Conservation (phyloP, 1,140 invertebrate species). For the Drosophila cardini region DNA sequence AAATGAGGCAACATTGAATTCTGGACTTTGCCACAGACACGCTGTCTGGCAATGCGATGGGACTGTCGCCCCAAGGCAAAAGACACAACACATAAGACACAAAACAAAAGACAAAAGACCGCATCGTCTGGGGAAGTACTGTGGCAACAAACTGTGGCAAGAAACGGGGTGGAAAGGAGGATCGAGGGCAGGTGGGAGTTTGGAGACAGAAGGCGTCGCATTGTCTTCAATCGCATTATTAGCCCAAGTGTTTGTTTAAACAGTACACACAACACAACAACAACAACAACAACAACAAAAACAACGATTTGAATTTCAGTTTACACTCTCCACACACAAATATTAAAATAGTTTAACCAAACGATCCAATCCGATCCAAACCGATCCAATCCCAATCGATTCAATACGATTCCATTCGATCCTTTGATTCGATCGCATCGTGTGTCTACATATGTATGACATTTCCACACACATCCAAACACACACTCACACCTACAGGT, state of each 20-base stretch:
- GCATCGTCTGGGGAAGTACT: slow-evolving; percentile 45
- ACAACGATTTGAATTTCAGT: slow-evolving; percentile 69
- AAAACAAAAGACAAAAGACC: slow-evolving; percentile 43
- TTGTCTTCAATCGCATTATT: slow-evolving; percentile 75
- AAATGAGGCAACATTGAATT: slow-evolving; percentile 66
- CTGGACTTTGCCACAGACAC: slow-evolving; percentile 52
- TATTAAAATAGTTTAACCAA: slow-evolving; percentile 73
- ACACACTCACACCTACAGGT: background rate
- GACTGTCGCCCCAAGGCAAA: slow-evolving; percentile 44
- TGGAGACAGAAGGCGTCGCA: slow-evolving; percentile 56
- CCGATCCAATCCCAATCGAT: slow-evolving; percentile 18
- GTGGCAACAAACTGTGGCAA: slow-evolving; percentile 22
- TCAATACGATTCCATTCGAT: slow-evolving; percentile 13
- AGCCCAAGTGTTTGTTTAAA: slow-evolving; percentile 75
- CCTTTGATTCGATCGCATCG: slow-evolving; percentile 22
- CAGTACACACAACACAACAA: slow-evolving; percentile 28
- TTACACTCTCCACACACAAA: slow-evolving; percentile 40
- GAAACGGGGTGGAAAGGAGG: no score
- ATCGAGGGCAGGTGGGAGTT: no score
- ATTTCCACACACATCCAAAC: slow-evolving; percentile 4
- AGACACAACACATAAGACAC: slow-evolving; percentile 31
- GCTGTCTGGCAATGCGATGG: slow-evolving; percentile 76
- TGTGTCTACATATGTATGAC: slow-evolving; percentile 56
- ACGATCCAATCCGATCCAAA: slow-evolving; percentile 18
- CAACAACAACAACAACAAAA: slow-evolving; percentile 11